Conservation (phyloP, 2,797 vertebrate genomes). For the Gouania willdenowi region DNA sequence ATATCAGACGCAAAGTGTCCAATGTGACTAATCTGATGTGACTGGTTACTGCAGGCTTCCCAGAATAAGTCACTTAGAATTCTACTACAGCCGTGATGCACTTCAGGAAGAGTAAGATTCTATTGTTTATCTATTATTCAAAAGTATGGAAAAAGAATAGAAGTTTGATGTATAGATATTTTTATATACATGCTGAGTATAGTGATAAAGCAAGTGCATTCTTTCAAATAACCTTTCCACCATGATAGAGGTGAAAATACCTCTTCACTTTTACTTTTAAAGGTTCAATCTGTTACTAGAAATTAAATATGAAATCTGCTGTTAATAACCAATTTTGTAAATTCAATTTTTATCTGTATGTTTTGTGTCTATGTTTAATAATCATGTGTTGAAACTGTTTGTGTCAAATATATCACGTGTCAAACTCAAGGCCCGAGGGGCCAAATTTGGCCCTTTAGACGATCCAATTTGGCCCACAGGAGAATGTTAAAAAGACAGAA, state of each 20-base stretch:
- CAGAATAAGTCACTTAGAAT: constrained; percentile 9
- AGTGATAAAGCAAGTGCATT: too few species aligned
- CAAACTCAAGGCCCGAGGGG: too few species aligned
- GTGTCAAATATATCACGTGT: too few species aligned
- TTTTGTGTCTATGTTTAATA: too few species aligned
- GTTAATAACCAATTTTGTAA: too few species aligned
- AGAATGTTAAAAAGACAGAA: too few species aligned
- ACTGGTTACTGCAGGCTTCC: constrained; percentile 5
- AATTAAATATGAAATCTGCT: too few species aligned
- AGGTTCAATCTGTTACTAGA: constrained; percentile 11
- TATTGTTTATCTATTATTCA: constrained; percentile 12
- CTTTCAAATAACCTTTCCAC: constrained; percentile 5
- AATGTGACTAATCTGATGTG: constrained; percentile 15
- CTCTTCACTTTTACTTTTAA: constrained; percentile 31
- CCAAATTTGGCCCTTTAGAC: too few species aligned
- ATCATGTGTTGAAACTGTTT: too few species aligned
- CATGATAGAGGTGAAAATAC: constrained; percentile 4
- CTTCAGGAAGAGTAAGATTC: neutral
- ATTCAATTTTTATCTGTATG: too few species aligned
- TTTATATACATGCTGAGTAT: too few species aligned
- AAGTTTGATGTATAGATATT: neutral
- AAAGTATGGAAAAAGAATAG: neutral
- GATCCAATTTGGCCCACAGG: too few species aligned
- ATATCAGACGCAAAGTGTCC: constrained; percentile 10
- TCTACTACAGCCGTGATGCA: neutral